phyloP scores from a whole-genome alignment of 2,888 invertebrate genomes.

The Aphodius sticticus region DNA sequence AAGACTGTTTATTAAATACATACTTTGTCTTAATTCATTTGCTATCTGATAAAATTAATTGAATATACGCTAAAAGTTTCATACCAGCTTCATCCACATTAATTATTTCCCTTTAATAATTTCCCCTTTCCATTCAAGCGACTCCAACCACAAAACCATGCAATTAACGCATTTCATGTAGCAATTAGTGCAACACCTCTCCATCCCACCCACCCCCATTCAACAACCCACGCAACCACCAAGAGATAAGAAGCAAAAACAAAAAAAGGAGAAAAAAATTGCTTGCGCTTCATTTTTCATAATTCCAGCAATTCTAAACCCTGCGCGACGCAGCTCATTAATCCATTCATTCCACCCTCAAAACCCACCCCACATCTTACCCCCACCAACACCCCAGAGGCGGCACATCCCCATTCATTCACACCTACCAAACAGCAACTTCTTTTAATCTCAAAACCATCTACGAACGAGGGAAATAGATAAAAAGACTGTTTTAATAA shows the following conservation, averaged over 20 bases:
- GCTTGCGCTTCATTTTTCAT: neutral
- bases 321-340: neutral
- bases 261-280: neutral
- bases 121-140: neutral
- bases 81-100: neutral
- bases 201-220: neutral
- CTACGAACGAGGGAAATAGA: neutral
- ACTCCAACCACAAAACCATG: neutral
- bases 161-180: neutral
- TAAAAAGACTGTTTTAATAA: neutral
- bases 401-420: neutral
- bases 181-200: constrained; percentile 4
- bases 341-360: neutral
- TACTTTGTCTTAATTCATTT: no score
- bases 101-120: neutral
- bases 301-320: neutral
- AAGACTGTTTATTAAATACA: no score
- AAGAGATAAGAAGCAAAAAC: neutral
- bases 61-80: no score
- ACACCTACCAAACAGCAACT: neutral
- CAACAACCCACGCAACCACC: neutral
- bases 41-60: no score
- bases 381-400: neutral
- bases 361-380: neutral
- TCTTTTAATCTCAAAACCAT: neutral